Evolutionary conservation across 2,113 vertebrate genomes (phyloP), one percentile per base, ranked within the genome.

Genomic region (Candoia aspera): DNA sequence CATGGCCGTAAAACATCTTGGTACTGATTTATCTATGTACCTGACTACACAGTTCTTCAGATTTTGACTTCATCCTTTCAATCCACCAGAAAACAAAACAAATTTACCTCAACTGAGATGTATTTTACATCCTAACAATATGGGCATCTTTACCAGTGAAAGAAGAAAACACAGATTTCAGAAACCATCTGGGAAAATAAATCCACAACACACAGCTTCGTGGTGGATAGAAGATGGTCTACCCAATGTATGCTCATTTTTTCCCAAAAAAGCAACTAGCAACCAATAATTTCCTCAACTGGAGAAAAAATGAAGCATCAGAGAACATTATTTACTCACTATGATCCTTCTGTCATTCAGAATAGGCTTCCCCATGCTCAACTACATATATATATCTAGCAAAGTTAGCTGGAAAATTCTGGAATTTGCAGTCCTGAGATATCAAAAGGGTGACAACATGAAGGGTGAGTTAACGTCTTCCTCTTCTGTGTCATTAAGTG

Each of bases 21-120:
- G n/a, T 42, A 23, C 19, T 87, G 87, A 13, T 73, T 90, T 94
- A 87, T 85, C 29, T 53, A 21, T 90, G 9, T 37, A 57, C 24
- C 49, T 1, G n/a, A 6, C 79, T 23, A 17, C 91, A 58, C 54
- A 26, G 60, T 93, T 96, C 92, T 85, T 88, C 84, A 55, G 92
- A 87, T 93, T 90, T 90, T 95, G 88, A 87, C 94, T 95, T 94
- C 85, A 86, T 2, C 0, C 94, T 93, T 92, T 91, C 88, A 94
- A 88, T 86, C 88, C 94, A 60, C 90, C 84, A 64, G 86, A 86
- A 85, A 84, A 26, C 84, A 58, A 90, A 79, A 86, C 49, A 46
- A 8, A 84, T 96, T 95, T 92, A 95, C 93, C 93, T 94, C 83
- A 91, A 29, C 92, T 93, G 60, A 84, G 55, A 90, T 60, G 29